Evolutionary conservation across 2,888 invertebrate species (phyloP).

Genomic region (Dicyrtomina minuta): DNA sequence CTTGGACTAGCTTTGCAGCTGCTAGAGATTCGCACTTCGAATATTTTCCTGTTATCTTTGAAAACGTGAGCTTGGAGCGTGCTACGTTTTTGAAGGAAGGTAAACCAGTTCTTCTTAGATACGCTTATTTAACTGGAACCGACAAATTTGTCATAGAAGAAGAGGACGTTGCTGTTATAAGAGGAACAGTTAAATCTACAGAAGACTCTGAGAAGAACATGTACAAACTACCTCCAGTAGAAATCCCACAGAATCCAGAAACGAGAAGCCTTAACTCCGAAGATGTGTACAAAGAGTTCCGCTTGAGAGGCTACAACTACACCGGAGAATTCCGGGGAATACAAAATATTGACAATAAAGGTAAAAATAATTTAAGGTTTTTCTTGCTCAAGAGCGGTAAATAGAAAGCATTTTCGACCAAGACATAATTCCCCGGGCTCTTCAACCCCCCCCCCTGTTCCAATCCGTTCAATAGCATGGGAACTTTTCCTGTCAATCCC

Average conservation of each 20-base stretch:
- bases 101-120: conserved; percentile 71
- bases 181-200: conserved; percentile 65
- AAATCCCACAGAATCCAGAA: neutral
- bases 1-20: conserved; percentile 83
- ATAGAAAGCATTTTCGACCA: too few relatives aligned
- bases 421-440: too few relatives aligned
- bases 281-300: conserved; percentile 83
- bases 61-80: conserved; percentile 84
- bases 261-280: conserved; percentile 53
- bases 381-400: too few relatives aligned
- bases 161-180: conserved; percentile 76
- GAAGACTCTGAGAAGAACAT: conserved; percentile 14
- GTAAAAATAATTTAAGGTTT: too few relatives aligned
- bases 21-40: conserved; percentile 70
- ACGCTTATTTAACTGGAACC: conserved; percentile 61
- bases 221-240: neutral
- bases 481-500: too few relatives aligned
- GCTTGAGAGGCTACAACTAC: conserved; percentile 84
- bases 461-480: too few relatives aligned
- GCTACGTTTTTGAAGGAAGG: conserved; percentile 90
- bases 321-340: conserved; percentile 79
- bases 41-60: conserved; percentile 79
- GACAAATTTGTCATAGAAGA: conserved; percentile 88
- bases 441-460: too few relatives aligned
- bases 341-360: conserved; percentile 69